These are phyloP conservation scores for Plectus sambesii DNA, from an alignment of 1,140 invertebrate genomes.

Conservation along the genomic window DNA sequence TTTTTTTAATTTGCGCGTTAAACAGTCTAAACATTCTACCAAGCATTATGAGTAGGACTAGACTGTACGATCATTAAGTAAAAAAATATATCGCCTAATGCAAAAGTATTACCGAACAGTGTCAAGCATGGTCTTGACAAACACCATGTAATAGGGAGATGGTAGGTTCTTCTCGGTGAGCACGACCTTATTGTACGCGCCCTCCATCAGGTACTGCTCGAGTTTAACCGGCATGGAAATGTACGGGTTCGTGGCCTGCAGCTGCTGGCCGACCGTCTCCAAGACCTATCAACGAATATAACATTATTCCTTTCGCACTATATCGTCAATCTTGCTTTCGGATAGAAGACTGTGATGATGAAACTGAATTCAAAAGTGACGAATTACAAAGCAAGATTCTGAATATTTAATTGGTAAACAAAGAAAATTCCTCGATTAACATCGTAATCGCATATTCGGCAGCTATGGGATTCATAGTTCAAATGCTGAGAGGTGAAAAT, in stretches of 20 bases:
- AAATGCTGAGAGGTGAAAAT: conserved; percentile 6
- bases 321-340: too few relatives aligned
- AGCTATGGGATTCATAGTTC: too few relatives aligned
- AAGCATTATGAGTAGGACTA: too few relatives aligned
- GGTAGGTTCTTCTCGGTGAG: conserved; percentile 85
- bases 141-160: conserved; percentile 83
- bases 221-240: conserved; percentile 85
- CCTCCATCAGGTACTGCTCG: conserved; percentile 98
- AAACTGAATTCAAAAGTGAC: too few relatives aligned
- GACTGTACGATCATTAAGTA: too few relatives aligned
- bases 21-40: too few relatives aligned
- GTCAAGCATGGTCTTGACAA: conserved; percentile 88
- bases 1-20: too few relatives aligned
- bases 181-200: conserved; percentile 84
- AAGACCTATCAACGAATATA: conserved; percentile 56
- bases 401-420: too few relatives aligned
- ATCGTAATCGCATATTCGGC: too few relatives aligned
- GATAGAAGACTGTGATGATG: too few relatives aligned
- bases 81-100: neutral
- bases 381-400: too few relatives aligned
- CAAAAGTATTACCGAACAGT: conserved; percentile 61
- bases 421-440: too few relatives aligned
- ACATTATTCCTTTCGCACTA: conserved; percentile 5
- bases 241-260: conserved; percentile 74
- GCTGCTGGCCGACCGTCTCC: conserved; percentile 79